Percentiles rank a stretch among this genome's conserved stretches.
Evolutionary conservation across 2,888 invertebrate genomes (phyloP).

Genomic region (Uropetala carovei): DNA sequence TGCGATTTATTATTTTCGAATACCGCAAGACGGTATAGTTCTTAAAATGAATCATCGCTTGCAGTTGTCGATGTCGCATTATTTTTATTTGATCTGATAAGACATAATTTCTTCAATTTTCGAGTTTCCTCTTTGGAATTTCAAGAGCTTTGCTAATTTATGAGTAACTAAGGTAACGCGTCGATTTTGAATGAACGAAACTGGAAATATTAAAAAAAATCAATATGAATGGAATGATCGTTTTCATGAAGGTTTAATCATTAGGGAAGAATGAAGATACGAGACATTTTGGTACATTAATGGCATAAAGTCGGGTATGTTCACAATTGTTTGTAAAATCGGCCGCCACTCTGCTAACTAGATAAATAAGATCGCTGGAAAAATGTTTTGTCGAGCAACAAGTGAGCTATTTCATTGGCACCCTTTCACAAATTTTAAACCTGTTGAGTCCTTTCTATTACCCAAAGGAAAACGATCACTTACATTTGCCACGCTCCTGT

Average conservation of each 20-base stretch:
- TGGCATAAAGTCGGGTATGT: no score
- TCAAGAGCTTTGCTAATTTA: neutral
- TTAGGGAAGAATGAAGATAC: no score
- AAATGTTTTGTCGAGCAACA: conserved; percentile 1
- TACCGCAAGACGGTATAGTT: no score
- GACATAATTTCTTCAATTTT: no score
- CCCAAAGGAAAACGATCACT: neutral
- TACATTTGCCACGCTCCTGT: neutral
- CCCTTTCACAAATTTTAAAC: conserved; percentile 40
- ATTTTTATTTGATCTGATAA: no score
- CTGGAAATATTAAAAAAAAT: neutral
- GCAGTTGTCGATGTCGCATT: no score
- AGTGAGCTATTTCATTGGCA: neutral
- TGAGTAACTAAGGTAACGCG: neutral
- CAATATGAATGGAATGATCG: neutral
- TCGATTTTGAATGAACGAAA: neutral
- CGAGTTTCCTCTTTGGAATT: neutral
- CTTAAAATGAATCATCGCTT: no score
- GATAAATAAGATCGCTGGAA: neutral
- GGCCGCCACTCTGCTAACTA: no score
- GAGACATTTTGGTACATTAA: no score
- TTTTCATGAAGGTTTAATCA: no score
- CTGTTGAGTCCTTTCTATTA: conserved; percentile 16
- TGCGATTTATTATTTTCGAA: no score
- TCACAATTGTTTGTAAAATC: no score